These are phyloP conservation scores for Melanargia galathea DNA, from an alignment of 2,888 invertebrate genomes.

Conservation along the genomic window DNA sequence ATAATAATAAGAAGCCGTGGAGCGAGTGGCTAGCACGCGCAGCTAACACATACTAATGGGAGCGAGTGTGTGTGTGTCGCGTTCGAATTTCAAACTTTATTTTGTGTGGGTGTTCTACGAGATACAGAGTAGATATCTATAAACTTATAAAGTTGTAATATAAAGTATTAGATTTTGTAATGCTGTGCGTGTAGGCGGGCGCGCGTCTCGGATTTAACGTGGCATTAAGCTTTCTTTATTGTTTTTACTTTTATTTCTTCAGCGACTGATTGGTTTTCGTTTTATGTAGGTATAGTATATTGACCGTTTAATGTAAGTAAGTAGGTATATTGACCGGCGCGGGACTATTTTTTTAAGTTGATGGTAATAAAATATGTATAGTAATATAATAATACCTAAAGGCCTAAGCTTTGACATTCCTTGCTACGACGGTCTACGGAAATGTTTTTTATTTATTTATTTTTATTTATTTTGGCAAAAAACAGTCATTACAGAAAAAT, in stretches of 20 bases:
- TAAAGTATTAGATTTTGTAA: slow-evolving; percentile 58
- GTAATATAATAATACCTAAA: too few species aligned
- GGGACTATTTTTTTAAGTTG: slow-evolving; percentile 1
- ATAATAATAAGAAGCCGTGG: slow-evolving; percentile 81
- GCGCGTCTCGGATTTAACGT: slow-evolving; percentile 69
- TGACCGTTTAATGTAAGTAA: too few species aligned
- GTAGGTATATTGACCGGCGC: neutral
- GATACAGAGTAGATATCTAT: slow-evolving; percentile 47
- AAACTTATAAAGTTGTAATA: too few species aligned
- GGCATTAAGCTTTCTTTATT: slow-evolving; percentile 72
- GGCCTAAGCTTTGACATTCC: neutral
- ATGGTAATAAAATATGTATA: too few species aligned
- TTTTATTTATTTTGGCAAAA: neutral
- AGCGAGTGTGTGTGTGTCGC: slow-evolving; percentile 57
- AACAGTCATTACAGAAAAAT: neutral
- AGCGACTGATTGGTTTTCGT: slow-evolving; percentile 18
- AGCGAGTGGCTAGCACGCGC: slow-evolving; percentile 81
- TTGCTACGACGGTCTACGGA: neutral
- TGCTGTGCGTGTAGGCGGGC: slow-evolving; percentile 75
- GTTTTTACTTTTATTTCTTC: slow-evolving; percentile 50
- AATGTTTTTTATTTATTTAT: neutral
- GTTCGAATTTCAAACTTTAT: slow-evolving; percentile 48
- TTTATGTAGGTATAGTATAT: neutral
- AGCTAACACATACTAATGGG: slow-evolving; percentile 74
- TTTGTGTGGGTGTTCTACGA: slow-evolving; percentile 47